These are phyloP conservation scores for Saccopteryx leptura DNA, from an alignment of 2,113 vertebrate species.

Conservation along the genomic window DNA sequence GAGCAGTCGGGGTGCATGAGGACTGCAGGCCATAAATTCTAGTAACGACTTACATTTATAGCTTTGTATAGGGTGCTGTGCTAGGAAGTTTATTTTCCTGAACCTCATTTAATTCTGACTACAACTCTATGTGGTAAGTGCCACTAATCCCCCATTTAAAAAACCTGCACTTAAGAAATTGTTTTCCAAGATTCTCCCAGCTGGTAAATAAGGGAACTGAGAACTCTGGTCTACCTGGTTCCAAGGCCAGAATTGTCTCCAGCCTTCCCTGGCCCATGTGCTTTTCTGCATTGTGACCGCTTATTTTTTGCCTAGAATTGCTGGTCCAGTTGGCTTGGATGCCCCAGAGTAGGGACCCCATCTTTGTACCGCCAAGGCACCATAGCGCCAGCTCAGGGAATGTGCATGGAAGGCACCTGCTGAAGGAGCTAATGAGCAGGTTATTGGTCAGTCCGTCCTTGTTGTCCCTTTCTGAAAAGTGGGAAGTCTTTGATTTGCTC, in stretches of 20 bases:
- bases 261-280: rapidly evolving
- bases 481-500: background rate
- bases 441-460: background rate
- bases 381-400: background rate
- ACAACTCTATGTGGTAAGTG: constrained; percentile 21
- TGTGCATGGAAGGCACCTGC: background rate
- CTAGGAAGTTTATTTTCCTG: constrained; percentile 69
- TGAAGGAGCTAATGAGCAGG: too few species aligned
- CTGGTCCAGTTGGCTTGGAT: background rate
- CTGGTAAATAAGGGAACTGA: background rate
- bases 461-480: background rate
- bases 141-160: background rate
- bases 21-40: constrained; percentile 31
- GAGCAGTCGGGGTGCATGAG: background rate
- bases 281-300: rapidly evolving
- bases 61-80: background rate
- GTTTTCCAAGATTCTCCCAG: background rate
- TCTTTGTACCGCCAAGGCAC: background rate
- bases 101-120: constrained; percentile 50
- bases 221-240: background rate
- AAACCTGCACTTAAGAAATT: background rate
- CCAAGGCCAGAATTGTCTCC: background rate
- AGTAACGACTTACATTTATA: background rate
- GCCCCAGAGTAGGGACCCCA: too few species aligned
- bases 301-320: too few species aligned